Percentiles rank a stretch among this genome's conserved stretches.
These are phyloP conservation scores for Halocynthia roretzi DNA, from an alignment of 23 tunicate species.

Conservation along the genomic window DNA sequence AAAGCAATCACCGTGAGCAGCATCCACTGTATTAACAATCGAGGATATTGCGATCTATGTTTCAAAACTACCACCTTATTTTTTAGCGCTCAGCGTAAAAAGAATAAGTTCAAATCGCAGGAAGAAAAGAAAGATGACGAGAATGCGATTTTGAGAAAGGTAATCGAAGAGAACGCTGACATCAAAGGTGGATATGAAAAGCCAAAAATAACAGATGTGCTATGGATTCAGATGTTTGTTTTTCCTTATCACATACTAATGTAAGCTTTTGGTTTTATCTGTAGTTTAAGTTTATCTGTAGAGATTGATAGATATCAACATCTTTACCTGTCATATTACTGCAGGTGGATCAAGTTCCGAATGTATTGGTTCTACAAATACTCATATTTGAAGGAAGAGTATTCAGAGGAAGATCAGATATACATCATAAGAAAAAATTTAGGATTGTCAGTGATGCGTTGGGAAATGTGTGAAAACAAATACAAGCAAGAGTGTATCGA, in stretches of 20 bases:
- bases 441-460: conserved; percentile 30
- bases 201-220: conserved; percentile 78
- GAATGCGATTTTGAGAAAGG: conserved; percentile 47
- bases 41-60: too few relatives aligned
- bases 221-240: conserved; percentile 66
- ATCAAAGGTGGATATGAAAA: conserved; percentile 90
- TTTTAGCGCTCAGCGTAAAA: conserved; percentile 49
- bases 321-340: background rate
- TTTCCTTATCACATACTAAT: conserved; percentile 51
- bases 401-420: conserved; percentile 67
- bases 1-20: too few relatives aligned
- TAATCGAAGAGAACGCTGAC: conserved; percentile 91
- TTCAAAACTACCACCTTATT: background rate
- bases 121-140: conserved; percentile 85
- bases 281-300: background rate
- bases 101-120: conserved; percentile 43
- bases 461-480: conserved; percentile 66
- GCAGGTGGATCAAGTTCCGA: conserved; percentile 35
- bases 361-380: conserved; percentile 58
- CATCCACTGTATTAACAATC: too few relatives aligned
- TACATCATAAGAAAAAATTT: conserved; percentile 57
- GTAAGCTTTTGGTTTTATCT: conserved; percentile 23
- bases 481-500: conserved; percentile 23
- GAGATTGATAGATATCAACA: background rate
- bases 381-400: conserved; percentile 50